phyloP scores from a whole-genome alignment of 2,113 vertebrate species.

The Coregonus clupeaformis region DNA sequence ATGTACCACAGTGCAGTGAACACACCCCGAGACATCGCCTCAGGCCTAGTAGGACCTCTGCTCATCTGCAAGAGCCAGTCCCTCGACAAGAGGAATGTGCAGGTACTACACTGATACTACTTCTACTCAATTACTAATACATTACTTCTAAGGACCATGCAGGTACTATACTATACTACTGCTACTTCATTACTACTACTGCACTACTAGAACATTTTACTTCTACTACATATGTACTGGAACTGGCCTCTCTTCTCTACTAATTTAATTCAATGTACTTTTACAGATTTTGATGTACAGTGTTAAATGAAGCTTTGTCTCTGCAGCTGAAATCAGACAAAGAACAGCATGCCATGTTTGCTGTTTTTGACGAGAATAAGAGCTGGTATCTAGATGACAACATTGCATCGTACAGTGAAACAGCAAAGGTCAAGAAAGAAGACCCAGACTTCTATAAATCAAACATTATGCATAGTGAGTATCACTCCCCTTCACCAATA shows the following conservation, averaged over 20 bases:
- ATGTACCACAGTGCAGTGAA: constrained; percentile 94
- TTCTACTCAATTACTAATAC: neutral
- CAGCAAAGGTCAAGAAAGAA: constrained; percentile 76
- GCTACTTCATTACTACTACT: neutral
- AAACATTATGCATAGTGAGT: constrained; percentile 95
- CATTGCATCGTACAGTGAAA: constrained; percentile 78
- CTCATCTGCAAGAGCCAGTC: constrained; percentile 94
- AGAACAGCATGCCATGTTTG: constrained; percentile 87
- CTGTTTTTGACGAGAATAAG: constrained; percentile 94
- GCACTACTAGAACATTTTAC: neutral
- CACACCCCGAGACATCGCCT: constrained; percentile 83
- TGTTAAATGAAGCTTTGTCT: constrained; percentile 30
- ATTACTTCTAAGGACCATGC: neutral
- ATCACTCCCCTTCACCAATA: neutral
- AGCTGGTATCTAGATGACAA: constrained; percentile 97
- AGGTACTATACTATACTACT: neutral
- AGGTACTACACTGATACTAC: constrained; percentile 74
- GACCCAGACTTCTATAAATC: constrained; percentile 87
- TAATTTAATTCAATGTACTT: neutral
- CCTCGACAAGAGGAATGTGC: constrained; percentile 83
- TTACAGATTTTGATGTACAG: neutral
- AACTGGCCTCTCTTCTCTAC: neutral
- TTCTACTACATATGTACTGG: no score
- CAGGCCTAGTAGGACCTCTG: constrained; percentile 90
- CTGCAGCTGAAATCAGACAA: constrained; percentile 85